phyloP scores from a whole-genome alignment of 1,140 invertebrate genomes.

The Orussus abietinus region DNA sequence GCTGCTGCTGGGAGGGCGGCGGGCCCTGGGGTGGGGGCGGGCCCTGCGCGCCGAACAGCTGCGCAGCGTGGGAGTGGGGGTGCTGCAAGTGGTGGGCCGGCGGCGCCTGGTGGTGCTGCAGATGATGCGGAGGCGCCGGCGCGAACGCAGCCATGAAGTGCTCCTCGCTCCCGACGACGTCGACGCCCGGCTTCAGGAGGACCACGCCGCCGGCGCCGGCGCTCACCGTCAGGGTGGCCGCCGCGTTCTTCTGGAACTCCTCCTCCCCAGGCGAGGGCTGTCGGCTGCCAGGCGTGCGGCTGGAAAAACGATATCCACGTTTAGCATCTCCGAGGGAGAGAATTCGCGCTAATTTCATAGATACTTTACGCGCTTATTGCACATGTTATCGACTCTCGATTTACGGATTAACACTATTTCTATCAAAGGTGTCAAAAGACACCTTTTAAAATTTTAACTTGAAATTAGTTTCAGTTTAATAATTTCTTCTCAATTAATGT shows the following conservation, averaged over 20 bases:
- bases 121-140: constrained; percentile 56
- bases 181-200: constrained; percentile 53
- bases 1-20: constrained; percentile 55
- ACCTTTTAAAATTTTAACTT: too few relatives aligned
- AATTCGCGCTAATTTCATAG: too few relatives aligned
- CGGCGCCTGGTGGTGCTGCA: constrained; percentile 52
- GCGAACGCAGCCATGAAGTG: constrained; percentile 57
- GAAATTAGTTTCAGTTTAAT: too few relatives aligned
- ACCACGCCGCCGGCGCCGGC: constrained; percentile 48
- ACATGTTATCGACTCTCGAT: too few relatives aligned
- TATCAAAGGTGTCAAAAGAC: too few relatives aligned
- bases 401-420: too few relatives aligned
- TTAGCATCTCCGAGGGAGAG: too few relatives aligned
- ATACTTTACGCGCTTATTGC: too few relatives aligned
- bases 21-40: constrained; percentile 48
- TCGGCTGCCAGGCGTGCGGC: constrained; percentile 81
- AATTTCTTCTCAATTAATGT: too few relatives aligned
- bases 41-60: constrained; percentile 52
- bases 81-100: constrained; percentile 52
- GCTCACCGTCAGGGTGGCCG: constrained; percentile 50
- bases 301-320: constrained; percentile 47
- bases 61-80: constrained; percentile 49
- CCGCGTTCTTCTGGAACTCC: constrained; percentile 63
- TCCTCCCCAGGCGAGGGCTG: constrained; percentile 88
- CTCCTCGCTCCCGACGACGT: constrained; percentile 56